Evolutionary conservation across 2,797 vertebrate species (phyloP).

Genomic region (Enteromius radiatus): DNA sequence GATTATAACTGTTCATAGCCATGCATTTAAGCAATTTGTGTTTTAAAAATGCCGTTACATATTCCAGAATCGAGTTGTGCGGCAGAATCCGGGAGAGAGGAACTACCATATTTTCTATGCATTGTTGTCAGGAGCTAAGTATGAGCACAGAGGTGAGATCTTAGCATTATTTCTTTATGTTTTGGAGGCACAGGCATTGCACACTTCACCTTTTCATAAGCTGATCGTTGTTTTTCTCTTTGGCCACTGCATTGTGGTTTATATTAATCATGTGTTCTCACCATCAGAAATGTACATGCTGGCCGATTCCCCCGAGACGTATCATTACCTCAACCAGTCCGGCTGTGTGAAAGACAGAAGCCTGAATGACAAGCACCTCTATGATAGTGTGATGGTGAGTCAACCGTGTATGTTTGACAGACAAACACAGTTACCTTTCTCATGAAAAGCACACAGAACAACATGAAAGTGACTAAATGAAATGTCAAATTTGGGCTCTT

Average conservation of each 20-base stretch:
- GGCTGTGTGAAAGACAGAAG: conserved; percentile 84
- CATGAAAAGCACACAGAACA: background rate
- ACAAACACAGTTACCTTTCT: background rate
- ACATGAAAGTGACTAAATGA: background rate
- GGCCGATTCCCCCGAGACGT: conserved; percentile 79
- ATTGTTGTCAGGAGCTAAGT: conserved; percentile 82
- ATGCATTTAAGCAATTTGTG: background rate
- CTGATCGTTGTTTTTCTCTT: background rate
- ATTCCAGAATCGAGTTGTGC: conserved; percentile 88
- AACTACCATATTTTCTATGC: conserved; percentile 95
- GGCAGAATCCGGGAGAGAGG: conserved; percentile 90
- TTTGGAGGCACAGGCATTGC: background rate
- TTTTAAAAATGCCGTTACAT: conserved; percentile 39
- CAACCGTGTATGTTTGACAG: background rate
- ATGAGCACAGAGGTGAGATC: conserved; percentile 82
- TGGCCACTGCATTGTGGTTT: background rate
- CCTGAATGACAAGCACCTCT: conserved; percentile 84
- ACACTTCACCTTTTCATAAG: background rate
- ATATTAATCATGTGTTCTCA: conserved; percentile 11
- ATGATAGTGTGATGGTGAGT: conserved; percentile 89
- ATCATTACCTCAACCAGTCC: conserved; percentile 87
- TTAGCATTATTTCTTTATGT: background rate
- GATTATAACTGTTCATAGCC: background rate
- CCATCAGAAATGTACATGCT: conserved; percentile 79
- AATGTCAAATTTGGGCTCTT: background rate